Percentiles rank a stretch among this genome's conserved stretches.
These are phyloP conservation scores for Pseudotriccus pelzelni DNA, from an alignment of 2,797 vertebrate species.

Conservation along the genomic window DNA sequence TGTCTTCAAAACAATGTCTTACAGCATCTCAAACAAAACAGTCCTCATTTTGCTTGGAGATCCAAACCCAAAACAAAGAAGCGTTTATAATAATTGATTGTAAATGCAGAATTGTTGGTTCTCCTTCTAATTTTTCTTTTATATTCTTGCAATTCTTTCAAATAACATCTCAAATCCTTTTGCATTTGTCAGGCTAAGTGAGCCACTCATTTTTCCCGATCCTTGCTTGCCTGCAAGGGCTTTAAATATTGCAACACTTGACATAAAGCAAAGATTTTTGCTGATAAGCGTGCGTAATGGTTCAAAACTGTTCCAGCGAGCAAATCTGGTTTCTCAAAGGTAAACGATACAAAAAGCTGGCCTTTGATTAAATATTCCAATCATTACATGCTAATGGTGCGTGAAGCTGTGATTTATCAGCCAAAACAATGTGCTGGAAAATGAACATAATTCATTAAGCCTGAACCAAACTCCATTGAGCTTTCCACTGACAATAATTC, in stretches of 20 bases:
- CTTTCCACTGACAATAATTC: conserved; percentile 32
- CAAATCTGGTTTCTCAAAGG: conserved; percentile 73
- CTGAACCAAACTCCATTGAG: conserved; percentile 30
- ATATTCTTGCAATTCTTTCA: neutral
- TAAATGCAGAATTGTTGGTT: conserved; percentile 9
- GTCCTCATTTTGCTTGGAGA: neutral
- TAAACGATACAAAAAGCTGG: conserved; percentile 66
- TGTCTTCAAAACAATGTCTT: neutral
- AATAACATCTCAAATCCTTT: neutral
- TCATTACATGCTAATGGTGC: conserved; percentile 69
- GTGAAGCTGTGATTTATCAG: conserved; percentile 75
- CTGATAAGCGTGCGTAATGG: conserved; percentile 51
- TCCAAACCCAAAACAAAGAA: neutral
- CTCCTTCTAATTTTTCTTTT: neutral
- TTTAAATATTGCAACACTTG: conserved; percentile 39
- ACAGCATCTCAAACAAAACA: neutral
- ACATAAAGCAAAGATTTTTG: conserved; percentile 39
- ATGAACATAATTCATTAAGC: conserved; percentile 69
- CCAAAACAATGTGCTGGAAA: conserved; percentile 67
- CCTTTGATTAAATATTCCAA: conserved; percentile 76
- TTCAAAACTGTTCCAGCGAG: conserved; percentile 69
- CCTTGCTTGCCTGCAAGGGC: neutral
- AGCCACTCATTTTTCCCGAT: conserved; percentile 17
- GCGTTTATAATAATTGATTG: neutral
- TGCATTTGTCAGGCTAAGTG: neutral